Evolutionary conservation across 2,113 vertebrate genomes (phyloP), one percentile per base, ranked within the genome.

Genomic region (Pelmatolapia mariae): DNA sequence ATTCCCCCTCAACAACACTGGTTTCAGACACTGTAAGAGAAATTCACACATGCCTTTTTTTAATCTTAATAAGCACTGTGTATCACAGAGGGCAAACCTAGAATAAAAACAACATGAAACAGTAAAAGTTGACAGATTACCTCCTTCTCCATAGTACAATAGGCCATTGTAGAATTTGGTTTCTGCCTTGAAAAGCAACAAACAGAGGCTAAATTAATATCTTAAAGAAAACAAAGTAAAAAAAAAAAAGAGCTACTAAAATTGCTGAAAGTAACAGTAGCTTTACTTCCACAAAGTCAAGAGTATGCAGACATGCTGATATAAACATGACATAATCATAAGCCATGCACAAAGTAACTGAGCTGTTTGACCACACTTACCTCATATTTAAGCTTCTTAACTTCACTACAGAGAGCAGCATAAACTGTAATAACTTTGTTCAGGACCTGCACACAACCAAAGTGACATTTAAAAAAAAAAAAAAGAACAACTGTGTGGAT

Each of bases 341-440:
- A 19, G 9, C 10, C 43, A 47, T 29, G 24, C 6, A 73, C 26
- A 80, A 71, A 26, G 31, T 16, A 85, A 86, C 7, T 16, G 54
- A 8, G 36, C 2, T 9, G 24, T 57, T 83, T 53, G 40, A 52
- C 6, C 4, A 53, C 5, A 11, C 88, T 96, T 97, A 99, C 99
- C 98, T 99, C 99, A 94, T 98, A 97, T 93, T 99, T 99, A 87
- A 99, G 96, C 82, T 99, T 99, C 95, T 99, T 99, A 90, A 99
- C 98, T 96, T 99, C 99, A 96, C 98, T 98, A 86, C 98, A 99
- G 89, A 99, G 97, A 68, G 98, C 98, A 83, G 99, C 98, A 92
- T 99, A 99, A 79, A 99, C 99, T 81, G 99, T 99, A 66, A 99
- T 98, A 61, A 99, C 98, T 97, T 99, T 99, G 94, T 99, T 99